phyloP scores from a whole-genome alignment of 2,888 invertebrate genomes.

The Aphelenchoides bicaudatus region DNA sequence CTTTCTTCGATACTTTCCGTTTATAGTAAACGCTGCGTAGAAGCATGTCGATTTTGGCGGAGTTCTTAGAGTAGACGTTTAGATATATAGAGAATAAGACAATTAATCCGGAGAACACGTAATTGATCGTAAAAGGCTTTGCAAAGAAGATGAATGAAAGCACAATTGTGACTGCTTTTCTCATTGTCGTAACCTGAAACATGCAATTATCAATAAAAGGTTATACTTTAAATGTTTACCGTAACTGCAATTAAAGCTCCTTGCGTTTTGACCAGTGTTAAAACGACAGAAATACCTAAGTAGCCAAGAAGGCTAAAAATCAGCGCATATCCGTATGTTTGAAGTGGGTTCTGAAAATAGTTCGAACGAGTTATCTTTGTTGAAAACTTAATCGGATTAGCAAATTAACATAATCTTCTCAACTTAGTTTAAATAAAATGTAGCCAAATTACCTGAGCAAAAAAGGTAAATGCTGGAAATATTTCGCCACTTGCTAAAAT shows the following conservation, averaged over 20 bases:
- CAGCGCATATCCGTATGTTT: conserved; percentile 79
- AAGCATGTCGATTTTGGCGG: conserved; percentile 2
- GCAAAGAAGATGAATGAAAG: conserved; percentile 87
- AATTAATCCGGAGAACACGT: conserved; percentile 82
- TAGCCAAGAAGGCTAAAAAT: conserved; percentile 85
- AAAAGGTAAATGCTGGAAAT: conserved; percentile 73
- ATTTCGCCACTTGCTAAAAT: conserved; percentile 74
- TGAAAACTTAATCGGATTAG: conserved; percentile 4
- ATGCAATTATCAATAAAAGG: not conserved
- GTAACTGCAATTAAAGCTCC: conserved; percentile 91
- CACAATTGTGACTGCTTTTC: conserved; percentile 75
- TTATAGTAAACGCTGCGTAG: conserved; percentile 6
- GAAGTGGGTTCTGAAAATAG: conserved; percentile 64
- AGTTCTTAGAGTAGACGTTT: conserved; percentile 81
- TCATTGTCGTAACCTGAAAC: conserved; percentile 26
- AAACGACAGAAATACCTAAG: conserved; percentile 84
- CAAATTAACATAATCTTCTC: conserved; percentile 13
- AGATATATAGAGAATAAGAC: conserved; percentile 86
- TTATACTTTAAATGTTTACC: conserved; percentile 62
- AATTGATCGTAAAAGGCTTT: conserved; percentile 89
- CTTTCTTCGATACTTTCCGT: not conserved
- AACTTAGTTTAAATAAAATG: no score
- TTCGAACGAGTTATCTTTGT: conserved; percentile 1
- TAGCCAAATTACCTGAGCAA: conserved; percentile 71
- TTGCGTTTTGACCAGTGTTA: conserved; percentile 79